Conservation (phyloP, 2,113 vertebrate species). For the Periophthalmodon schlosseri region DNA sequence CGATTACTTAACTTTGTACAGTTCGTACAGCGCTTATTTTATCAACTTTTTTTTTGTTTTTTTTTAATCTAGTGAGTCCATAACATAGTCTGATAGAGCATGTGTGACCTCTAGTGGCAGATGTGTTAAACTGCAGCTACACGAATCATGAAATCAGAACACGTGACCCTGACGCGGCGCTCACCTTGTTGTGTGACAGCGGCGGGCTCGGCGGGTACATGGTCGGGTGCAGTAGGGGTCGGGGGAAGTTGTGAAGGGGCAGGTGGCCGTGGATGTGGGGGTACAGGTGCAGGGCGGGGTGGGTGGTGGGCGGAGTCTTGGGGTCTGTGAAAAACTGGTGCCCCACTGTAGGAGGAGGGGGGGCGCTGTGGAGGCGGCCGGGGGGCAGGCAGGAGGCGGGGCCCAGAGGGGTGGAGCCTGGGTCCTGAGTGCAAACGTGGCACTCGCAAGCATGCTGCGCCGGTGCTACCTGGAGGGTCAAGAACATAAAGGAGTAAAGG, state of each 20-base stretch:
- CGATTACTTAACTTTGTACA: too few relatives aligned
- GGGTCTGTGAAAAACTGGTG: constrained; percentile 95
- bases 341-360: constrained; percentile 60
- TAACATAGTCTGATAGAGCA: neutral
- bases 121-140: constrained; percentile 16
- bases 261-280: constrained; percentile 97
- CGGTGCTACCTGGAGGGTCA: constrained; percentile 79
- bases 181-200: constrained; percentile 95
- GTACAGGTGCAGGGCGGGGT: constrained; percentile 95
- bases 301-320: constrained; percentile 83
- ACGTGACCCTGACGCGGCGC: constrained; percentile 23
- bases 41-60: neutral
- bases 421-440: constrained; percentile 94
- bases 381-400: constrained; percentile 81
- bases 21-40: neutral
- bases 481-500: neutral
- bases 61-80: neutral
- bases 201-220: constrained; percentile 90
- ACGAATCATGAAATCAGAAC: constrained; percentile 42
- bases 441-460: constrained; percentile 90
- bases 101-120: constrained; percentile 62
- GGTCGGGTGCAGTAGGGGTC: constrained; percentile 90
- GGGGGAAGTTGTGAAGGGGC: constrained; percentile 91
- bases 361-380: constrained; percentile 81
- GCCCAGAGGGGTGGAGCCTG: constrained; percentile 81